Evolutionary conservation across 1,140 invertebrate genomes (phyloP), one percentile per base, ranked within the genome.

Genomic region (Lasioglossum baleicum): DNA sequence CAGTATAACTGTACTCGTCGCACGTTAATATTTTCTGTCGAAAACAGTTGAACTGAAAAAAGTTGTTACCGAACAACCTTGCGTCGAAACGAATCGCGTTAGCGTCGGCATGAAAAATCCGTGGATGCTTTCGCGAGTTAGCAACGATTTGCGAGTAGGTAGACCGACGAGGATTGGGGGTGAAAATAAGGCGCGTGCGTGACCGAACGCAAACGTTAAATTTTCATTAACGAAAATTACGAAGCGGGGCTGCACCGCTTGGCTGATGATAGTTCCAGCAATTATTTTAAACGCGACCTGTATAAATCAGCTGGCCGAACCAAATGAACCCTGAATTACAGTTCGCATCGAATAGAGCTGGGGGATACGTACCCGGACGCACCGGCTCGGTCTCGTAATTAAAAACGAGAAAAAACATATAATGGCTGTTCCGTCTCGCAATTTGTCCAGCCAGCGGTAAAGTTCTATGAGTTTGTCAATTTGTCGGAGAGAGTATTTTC

Each of bases 171-270:
- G 13, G 67, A 3, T 0, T 26, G 26, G n/a, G 31, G 26, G 64
- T 20, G 73, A 58, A 65, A 76, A 63, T 44, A 70, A 81, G 67
- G 77, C 58, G 48, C 69, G 63, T 67, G 58, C 51, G 83, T 75
- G 58, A 66, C 53, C 64, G 26, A 87, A 71, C 83, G 66, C 22
- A 69, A 53, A 68, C 81, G 70, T 84, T 89, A 89, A 89, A 90
- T 87, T 89, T 88, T 88, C 87, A 90, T 89, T 89, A 89, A 87
- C 73, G 87, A 82, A 88, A 90, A 89, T 88, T 89, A 88, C 88
- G 80, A 77, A 81, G 70, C 82, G n/a, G 11, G 51, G 0, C 31
- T 48, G 48, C 35, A 64, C 66, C 53, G 53, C 67, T 31, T 65
- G 61, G 77, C 65, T 56, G 72, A 60, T 83, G 71, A 83, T 72